These are phyloP conservation scores for Ophion ventricosus DNA, from an alignment of 2,888 invertebrate species.

Conservation along the genomic window DNA sequence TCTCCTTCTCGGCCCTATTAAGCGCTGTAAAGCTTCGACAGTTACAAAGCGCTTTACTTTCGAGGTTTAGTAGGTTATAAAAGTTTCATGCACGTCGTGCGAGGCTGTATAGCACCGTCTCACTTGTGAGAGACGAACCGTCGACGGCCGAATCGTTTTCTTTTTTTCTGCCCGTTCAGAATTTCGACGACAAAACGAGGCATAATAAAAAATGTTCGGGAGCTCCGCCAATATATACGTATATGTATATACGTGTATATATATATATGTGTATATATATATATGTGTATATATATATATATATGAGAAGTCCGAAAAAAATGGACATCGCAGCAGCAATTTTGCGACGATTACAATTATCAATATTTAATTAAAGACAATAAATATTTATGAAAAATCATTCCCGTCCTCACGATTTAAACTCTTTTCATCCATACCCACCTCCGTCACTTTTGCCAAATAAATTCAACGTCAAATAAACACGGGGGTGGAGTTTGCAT, in stretches of 20 bases:
- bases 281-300: not conserved
- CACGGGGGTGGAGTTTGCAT: no score
- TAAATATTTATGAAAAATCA: not conserved
- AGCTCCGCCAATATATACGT: not conserved
- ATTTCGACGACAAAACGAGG: slow-evolving; percentile 52
- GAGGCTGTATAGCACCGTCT: slow-evolving; percentile 15
- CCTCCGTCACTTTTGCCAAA: no score
- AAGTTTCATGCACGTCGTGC: slow-evolving; percentile 56
- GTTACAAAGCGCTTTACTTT: slow-evolving; percentile 55
- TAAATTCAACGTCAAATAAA: no score
- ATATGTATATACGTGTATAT: no score
- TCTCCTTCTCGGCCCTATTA: slow-evolving; percentile 38
- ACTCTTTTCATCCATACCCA: not conserved
- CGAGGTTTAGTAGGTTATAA: slow-evolving; percentile 61
- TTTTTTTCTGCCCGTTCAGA: slow-evolving; percentile 15
- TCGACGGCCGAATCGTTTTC: slow-evolving; percentile 45
- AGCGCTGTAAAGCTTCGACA: slow-evolving; percentile 55
- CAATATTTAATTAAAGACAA: not conserved
- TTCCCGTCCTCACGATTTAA: not conserved
- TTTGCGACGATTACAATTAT: not conserved
- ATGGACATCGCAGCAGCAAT: not conserved
- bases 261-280: not conserved
- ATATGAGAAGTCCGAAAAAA: slow-evolving; percentile 9
- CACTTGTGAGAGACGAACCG: slow-evolving; percentile 41
- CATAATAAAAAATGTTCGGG: slow-evolving; percentile 52